Evolutionary conservation across 2,888 invertebrate genomes (phyloP), one percentile per base, ranked within the genome.

Genomic region (Philaethria dido): DNA sequence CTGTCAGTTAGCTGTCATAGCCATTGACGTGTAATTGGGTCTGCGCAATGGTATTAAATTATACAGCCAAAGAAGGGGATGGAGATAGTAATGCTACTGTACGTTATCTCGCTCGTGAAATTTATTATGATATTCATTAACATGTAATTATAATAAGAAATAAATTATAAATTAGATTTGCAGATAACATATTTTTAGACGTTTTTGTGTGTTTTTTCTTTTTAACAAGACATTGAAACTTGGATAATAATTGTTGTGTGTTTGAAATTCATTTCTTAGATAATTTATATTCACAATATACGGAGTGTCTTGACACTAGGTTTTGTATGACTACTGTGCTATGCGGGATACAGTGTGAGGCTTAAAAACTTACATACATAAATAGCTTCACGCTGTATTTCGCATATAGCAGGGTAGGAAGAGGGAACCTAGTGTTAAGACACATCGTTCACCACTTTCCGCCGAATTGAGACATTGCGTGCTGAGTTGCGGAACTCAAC

Each of bases 1-100:
- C 90, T 90, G 92, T 90, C 91, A 91, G 80, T 86, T 85, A 82
- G 80, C 84, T 87, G 88, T 77, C 78, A 77, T 48, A 36, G 39
- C 47, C 64, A 64, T 64, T 64, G 64, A 64, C 64, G 39, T 59
- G 48, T 59, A 50, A 22, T 50, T 39, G 48, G 64, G 64, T 39
- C 57, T 59, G 47, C 59, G 59, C 47, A 57, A 64, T 47, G 25
- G 50, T 64, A 64, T 57, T 42, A 50, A 22, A 36, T 59, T 59
- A 50, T 22, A 42, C 18, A 36, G 22, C 44, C 29, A 14, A 29
- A 29, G 60, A 60, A 45, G 44, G 44, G 60, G 60, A 60, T 60
- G 60, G 60, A 44, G 13, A 60, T 60, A 45, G 45, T 6, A 60
- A 29, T 45, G 44, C 44, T 44, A 44, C 22, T 60, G 39, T 39